Conservation (phyloP, 2,888 invertebrate genomes). For the Drosophila eohydei region DNA sequence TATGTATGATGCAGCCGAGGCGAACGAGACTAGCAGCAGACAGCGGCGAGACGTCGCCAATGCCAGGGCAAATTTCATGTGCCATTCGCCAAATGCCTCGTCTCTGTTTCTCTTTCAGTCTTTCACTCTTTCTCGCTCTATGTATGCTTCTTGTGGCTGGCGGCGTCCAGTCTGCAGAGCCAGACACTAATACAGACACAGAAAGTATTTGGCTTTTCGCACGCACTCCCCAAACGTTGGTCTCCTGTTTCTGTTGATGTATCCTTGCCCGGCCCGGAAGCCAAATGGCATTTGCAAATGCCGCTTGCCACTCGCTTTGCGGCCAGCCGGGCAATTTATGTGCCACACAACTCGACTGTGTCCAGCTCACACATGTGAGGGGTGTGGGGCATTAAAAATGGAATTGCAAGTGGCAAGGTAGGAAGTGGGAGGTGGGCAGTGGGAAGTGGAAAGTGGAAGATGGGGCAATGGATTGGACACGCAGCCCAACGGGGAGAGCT, state of each 20-base stretch:
- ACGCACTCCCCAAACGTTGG: slow-evolving; percentile 53
- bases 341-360: slow-evolving; percentile 56
- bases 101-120: background rate
- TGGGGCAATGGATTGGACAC: slow-evolving; percentile 1
- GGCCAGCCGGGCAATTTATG: slow-evolving; percentile 72
- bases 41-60: slow-evolving; percentile 75
- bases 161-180: slow-evolving; percentile 71
- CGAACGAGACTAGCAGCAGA: slow-evolving; percentile 70
- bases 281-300: slow-evolving; percentile 58
- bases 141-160: slow-evolving; percentile 16
- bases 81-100: background rate
- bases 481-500: slow-evolving; percentile 25
- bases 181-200: slow-evolving; percentile 36
- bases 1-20: slow-evolving; percentile 20
- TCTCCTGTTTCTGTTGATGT: slow-evolving; percentile 50
- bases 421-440: background rate
- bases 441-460: no score
- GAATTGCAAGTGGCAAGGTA: slow-evolving; percentile 5
- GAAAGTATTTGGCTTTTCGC: slow-evolving; percentile 78
- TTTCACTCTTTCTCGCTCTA: background rate
- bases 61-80: slow-evolving; percentile 45
- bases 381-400: slow-evolving; percentile 7
- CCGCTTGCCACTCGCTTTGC: slow-evolving; percentile 38
- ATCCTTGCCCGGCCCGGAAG: slow-evolving; percentile 75
- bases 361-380: slow-evolving; percentile 35